Percentiles rank a stretch among this genome's conserved stretches.
phyloP scores from a whole-genome alignment of 2,888 invertebrate genomes.

The Eledone cirrhosa region DNA sequence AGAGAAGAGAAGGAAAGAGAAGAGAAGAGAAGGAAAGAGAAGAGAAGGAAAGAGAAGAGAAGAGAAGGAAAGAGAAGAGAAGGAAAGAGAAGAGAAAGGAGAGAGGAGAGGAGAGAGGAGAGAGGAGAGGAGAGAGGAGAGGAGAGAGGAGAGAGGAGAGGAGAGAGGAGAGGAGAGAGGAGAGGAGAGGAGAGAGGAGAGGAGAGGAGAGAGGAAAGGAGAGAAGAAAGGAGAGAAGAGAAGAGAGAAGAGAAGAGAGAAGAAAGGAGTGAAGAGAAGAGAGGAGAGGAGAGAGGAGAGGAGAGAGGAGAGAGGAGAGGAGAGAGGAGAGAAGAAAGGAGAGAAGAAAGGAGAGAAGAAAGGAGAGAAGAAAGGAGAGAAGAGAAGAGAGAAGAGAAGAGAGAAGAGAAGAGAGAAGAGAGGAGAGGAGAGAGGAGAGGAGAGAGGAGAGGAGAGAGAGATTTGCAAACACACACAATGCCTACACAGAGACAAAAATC shows the following conservation, averaged over 20 bases:
- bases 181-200: background rate
- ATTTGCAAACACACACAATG: too few relatives aligned
- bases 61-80: background rate
- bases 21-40: background rate
- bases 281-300: too few relatives aligned
- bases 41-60: background rate
- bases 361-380: too few relatives aligned
- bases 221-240: background rate
- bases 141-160: background rate
- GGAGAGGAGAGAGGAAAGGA: background rate
- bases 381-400: too few relatives aligned
- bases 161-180: background rate
- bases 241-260: background rate
- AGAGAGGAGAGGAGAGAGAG: too few relatives aligned
- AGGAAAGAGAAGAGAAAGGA: background rate
- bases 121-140: background rate
- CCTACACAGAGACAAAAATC: too few relatives aligned
- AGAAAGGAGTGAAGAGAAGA: too few relatives aligned
- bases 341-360: background rate
- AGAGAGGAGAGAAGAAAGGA: too few relatives aligned
- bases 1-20: background rate
- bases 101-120: background rate
- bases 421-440: too few relatives aligned
- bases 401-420: too few relatives aligned
- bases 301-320: too few relatives aligned